phyloP scores from a whole-genome alignment of 2,113 vertebrate species.

The Rhinogobius similis region DNA sequence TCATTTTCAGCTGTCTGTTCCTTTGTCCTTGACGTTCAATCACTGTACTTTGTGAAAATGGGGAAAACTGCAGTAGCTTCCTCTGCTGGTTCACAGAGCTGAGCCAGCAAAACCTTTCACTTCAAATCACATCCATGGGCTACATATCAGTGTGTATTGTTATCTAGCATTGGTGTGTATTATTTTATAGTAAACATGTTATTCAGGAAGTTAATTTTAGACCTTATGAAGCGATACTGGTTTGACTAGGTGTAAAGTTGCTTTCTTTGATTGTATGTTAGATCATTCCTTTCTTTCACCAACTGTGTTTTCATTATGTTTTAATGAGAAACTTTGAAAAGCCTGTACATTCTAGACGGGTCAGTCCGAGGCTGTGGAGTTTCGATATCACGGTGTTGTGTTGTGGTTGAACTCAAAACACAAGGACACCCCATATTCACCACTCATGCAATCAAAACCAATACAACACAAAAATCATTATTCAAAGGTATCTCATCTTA shows the following conservation, averaged over 20 bases:
- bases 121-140: constrained; percentile 40
- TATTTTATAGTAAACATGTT: too few relatives aligned
- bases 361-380: constrained; percentile 27
- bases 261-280: constrained; percentile 31
- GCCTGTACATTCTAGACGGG: constrained; percentile 36
- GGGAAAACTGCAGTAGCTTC: constrained; percentile 13
- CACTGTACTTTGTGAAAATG: constrained; percentile 44
- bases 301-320: constrained; percentile 53
- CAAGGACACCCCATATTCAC: constrained; percentile 40
- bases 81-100: constrained; percentile 37
- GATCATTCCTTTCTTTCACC: constrained; percentile 43
- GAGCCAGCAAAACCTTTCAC: constrained; percentile 58
- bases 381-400: constrained; percentile 47
- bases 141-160: constrained; percentile 38
- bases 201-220: background rate
- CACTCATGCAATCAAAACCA: constrained; percentile 29
- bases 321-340: constrained; percentile 58
- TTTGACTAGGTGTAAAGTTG: constrained; percentile 23
- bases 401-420: constrained; percentile 47
- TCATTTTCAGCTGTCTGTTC: constrained; percentile 60
- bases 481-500: background rate
- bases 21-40: constrained; percentile 58
- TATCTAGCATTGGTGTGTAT: constrained; percentile 16
- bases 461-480: constrained; percentile 1
- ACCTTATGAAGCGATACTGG: constrained; percentile 19